Percentiles rank a stretch among this genome's conserved stretches.
These are phyloP conservation scores for Ditylenchus dipsaci DNA, from an alignment of 1,140 invertebrate species.

Conservation along the genomic window DNA sequence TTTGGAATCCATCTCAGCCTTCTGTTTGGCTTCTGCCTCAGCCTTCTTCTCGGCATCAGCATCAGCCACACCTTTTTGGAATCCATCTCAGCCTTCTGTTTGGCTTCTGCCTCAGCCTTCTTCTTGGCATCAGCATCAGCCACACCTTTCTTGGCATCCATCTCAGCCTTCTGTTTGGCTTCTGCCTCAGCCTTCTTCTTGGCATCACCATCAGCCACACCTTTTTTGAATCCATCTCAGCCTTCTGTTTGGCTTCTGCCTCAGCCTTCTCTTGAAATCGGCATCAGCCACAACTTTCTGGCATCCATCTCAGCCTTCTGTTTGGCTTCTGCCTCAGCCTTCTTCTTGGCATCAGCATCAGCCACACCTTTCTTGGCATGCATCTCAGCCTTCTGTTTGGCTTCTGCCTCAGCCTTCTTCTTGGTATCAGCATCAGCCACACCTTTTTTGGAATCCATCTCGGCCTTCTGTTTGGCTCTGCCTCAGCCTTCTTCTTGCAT, in stretches of 20 bases:
- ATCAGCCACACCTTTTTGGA: not conserved
- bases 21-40: not conserved
- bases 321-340: not conserved
- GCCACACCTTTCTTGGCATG: not conserved
- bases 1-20: not conserved
- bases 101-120: not conserved
- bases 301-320: too few relatives aligned
- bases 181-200: not conserved
- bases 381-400: not conserved
- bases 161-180: not conserved
- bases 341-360: not conserved
- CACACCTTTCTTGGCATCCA: not conserved
- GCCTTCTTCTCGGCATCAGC: not conserved
- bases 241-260: not conserved
- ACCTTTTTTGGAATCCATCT: not conserved
- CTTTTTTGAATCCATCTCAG: not conserved
- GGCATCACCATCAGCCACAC: not conserved
- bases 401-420: not conserved
- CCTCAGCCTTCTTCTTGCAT: not conserved
- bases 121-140: not conserved
- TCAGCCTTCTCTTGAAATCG: not conserved
- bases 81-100: not conserved
- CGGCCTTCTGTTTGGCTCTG: not conserved
- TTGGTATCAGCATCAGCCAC: not conserved
- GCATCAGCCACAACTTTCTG: too few relatives aligned